Evolutionary conservation across 2,888 invertebrate species (phyloP).

Genomic region (Luperina nickerlii): DNA sequence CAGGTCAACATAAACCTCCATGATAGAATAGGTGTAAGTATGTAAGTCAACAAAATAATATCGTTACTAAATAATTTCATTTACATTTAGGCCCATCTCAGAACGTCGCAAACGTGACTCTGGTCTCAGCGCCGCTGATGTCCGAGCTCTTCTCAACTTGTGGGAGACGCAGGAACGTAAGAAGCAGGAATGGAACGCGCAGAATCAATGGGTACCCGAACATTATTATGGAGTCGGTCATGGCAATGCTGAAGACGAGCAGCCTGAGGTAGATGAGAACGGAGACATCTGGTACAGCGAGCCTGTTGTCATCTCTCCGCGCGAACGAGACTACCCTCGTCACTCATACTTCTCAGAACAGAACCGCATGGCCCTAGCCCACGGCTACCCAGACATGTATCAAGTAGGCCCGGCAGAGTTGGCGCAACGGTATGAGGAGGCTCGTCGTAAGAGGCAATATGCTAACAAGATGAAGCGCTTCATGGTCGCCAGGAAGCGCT

Average conservation of each 20-base stretch:
- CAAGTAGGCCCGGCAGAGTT: conserved; percentile 85
- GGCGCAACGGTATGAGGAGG: conserved; percentile 86
- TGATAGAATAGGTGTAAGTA: conserved; percentile 62
- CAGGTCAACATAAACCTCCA: conserved; percentile 78
- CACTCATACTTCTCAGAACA: conserved; percentile 88
- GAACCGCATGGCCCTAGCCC: conserved; percentile 84
- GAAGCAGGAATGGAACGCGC: conserved; percentile 86
- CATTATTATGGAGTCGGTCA: conserved; percentile 81
- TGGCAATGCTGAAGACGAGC: conserved; percentile 86
- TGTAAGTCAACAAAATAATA: conserved; percentile 44
- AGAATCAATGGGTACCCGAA: conserved; percentile 83
- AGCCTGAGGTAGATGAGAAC: conserved; percentile 87
- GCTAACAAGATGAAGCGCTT: conserved; percentile 90
- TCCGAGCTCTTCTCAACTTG: conserved; percentile 90
- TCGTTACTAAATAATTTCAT: conserved; percentile 61
- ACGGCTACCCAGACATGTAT: conserved; percentile 85
- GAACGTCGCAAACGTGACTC: conserved; percentile 91
- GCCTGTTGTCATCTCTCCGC: conserved; percentile 88
- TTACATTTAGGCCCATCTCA: conserved; percentile 81
- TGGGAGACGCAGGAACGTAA: conserved; percentile 91
- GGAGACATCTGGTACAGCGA: conserved; percentile 91
- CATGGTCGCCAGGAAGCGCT: conserved; percentile 91
- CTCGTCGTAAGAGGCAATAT: conserved; percentile 87
- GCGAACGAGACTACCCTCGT: conserved; percentile 83
- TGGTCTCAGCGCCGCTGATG: conserved; percentile 91